Evolutionary conservation across 2,888 invertebrate species (phyloP).

Genomic region (Furcula furcula): DNA sequence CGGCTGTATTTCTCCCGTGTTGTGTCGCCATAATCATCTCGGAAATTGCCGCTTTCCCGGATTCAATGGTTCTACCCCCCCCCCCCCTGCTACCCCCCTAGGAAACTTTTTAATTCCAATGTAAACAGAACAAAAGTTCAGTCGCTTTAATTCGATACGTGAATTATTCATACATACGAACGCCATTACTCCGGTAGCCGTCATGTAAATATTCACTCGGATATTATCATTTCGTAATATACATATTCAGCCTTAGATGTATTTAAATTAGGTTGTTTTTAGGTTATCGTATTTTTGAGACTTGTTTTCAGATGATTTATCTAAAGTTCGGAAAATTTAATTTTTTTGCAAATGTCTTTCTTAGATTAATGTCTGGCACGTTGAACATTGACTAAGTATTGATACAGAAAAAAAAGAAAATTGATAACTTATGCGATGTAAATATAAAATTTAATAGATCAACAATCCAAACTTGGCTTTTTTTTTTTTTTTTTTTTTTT

Average conservation of each 20-base stretch:
- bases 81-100: slow-evolving; percentile 1
- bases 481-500: no score
- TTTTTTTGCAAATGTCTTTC: no score
- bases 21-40: slow-evolving; percentile 20
- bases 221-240: slow-evolving; percentile 28
- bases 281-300: slow-evolving; percentile 15
- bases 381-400: no score
- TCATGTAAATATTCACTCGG: slow-evolving; percentile 45
- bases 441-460: no score
- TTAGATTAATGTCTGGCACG: no score
- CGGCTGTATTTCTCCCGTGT: slow-evolving; percentile 10
- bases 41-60: slow-evolving; percentile 35
- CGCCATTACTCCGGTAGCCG: slow-evolving; percentile 47
- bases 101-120: slow-evolving; percentile 47
- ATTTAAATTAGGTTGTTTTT: slow-evolving; percentile 9
- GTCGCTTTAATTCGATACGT: slow-evolving; percentile 44
- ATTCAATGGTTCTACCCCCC: slow-evolving; percentile 25
- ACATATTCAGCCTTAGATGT: slow-evolving; percentile 11
- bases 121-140: slow-evolving; percentile 46
- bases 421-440: no score
- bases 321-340: no score
- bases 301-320: no score
- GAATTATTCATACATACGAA: slow-evolving; percentile 49
- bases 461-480: no score
- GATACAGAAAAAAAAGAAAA: no score